Evolutionary conservation across 2,888 invertebrate species (phyloP).

Genomic region (Tachina grossa): DNA sequence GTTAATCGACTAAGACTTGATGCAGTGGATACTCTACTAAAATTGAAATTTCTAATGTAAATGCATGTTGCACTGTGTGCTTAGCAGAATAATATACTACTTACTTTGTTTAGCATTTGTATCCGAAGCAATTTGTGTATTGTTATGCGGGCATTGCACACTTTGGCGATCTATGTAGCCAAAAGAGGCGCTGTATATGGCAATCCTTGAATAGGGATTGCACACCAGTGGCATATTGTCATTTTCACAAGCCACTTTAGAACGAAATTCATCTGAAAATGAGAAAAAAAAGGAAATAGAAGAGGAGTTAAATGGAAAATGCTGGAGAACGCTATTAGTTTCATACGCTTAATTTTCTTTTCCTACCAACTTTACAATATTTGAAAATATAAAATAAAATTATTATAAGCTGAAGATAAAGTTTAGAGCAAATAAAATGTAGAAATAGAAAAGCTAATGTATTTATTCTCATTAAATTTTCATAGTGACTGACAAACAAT

Average conservation of each 20-base stretch:
- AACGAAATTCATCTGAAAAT: constrained; percentile 94
- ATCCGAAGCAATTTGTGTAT: constrained; percentile 75
- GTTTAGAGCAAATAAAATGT: constrained; percentile 8
- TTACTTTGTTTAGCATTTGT: constrained; percentile 77
- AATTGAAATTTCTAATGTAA: constrained; percentile 28
- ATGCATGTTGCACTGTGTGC: constrained; percentile 24
- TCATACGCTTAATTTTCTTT: constrained; percentile 30
- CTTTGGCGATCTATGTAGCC: constrained; percentile 94
- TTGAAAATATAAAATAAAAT: neutral
- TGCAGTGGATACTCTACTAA: too few relatives aligned
- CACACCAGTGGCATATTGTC: constrained; percentile 94
- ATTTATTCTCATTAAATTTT: constrained; percentile 53
- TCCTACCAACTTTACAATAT: constrained; percentile 10
- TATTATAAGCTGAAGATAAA: constrained; percentile 2
- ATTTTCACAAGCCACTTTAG: constrained; percentile 96
- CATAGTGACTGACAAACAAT: constrained; percentile 40
- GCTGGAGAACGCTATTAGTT: constrained; percentile 41
- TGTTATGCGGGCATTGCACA: constrained; percentile 90
- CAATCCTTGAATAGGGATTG: constrained; percentile 93
- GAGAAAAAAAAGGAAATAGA: constrained; percentile 5
- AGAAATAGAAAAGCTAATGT: neutral
- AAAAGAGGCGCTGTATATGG: constrained; percentile 96
- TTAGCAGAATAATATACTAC: constrained; percentile 61
- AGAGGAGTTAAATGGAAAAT: constrained; percentile 25
- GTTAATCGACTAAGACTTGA: too few relatives aligned